Evolutionary conservation across 2,113 vertebrate species (phyloP).

Genomic region (Calyptomena viridis): DNA sequence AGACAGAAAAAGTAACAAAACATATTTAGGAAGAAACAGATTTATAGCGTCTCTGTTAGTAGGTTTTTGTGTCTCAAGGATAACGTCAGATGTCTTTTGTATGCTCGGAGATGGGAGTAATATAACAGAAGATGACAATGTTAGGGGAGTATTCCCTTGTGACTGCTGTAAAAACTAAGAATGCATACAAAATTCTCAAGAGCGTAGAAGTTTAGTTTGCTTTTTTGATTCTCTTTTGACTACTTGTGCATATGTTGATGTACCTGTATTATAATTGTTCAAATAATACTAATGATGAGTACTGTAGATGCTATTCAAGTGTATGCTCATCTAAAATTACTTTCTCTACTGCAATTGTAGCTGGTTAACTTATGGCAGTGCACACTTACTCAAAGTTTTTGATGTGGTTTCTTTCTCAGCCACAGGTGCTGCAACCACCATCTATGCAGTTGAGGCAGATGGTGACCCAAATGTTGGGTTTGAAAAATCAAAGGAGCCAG

Average conservation of each 20-base stretch:
- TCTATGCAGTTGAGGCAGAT: conserved; percentile 95
- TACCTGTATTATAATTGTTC: not conserved
- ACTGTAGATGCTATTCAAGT: not conserved
- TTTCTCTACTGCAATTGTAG: not conserved
- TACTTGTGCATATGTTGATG: not conserved
- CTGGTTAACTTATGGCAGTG: not conserved
- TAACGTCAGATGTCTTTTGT: not conserved
- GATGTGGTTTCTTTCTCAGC: conserved; percentile 71
- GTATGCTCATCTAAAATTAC: not conserved
- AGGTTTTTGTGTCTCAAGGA: not conserved
- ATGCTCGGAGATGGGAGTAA: not conserved
- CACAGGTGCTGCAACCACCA: conserved; percentile 92
- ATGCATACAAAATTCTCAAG: not conserved
- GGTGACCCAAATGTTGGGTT: conserved; percentile 91
- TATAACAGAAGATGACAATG: not conserved
- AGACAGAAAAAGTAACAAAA: not conserved
- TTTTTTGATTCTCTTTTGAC: not conserved
- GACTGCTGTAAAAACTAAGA: not conserved
- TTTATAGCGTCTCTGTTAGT: not conserved
- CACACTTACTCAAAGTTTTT: not conserved
- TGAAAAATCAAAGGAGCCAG: conserved; percentile 84
- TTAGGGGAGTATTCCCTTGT: not conserved
- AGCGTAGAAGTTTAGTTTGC: not conserved
- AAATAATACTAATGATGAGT: not conserved
- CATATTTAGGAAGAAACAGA: not conserved